These are phyloP conservation scores for Tachystola acroxantha DNA, from an alignment of 2,888 invertebrate species.

Conservation along the genomic window DNA sequence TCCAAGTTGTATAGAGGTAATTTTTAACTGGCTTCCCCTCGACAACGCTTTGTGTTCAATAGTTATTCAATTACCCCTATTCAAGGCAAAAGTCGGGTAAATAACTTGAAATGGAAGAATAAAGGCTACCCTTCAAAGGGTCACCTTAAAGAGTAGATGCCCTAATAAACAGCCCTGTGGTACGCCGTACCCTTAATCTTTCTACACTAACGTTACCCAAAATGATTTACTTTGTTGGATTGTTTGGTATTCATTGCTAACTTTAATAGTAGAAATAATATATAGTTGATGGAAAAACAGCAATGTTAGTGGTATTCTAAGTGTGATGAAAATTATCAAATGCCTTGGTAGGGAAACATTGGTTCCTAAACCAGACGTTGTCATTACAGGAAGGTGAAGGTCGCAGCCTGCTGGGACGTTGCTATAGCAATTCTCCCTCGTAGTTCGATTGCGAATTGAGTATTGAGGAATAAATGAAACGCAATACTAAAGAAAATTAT, in stretches of 20 bases:
- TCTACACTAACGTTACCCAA: not conserved
- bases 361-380: slow-evolving; percentile 34
- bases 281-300: slow-evolving; percentile 3
- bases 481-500: not conserved
- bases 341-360: slow-evolving; percentile 18
- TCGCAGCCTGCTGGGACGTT: slow-evolving; percentile 33
- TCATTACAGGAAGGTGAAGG: slow-evolving; percentile 57
- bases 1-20: not conserved
- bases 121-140: slow-evolving; percentile 56
- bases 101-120: slow-evolving; percentile 38
- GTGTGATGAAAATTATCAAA: slow-evolving; percentile 18
- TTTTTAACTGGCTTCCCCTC: slow-evolving; percentile 10
- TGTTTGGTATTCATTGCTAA: slow-evolving; percentile 26
- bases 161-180: slow-evolving; percentile 38
- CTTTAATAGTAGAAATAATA: not conserved
- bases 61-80: slow-evolving; percentile 47
- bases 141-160: slow-evolving; percentile 43
- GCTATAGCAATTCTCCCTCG: slow-evolving; percentile 36
- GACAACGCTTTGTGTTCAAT: slow-evolving; percentile 31
- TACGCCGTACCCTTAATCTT: slow-evolving; percentile 26
- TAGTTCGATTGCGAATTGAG: slow-evolving; percentile 31
- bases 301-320: slow-evolving; percentile 19
- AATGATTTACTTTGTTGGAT: not conserved
- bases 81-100: slow-evolving; percentile 39
- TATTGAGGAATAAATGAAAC: slow-evolving; percentile 26